These are phyloP conservation scores for Anthopleura sola DNA, from an alignment of 64 coral and sea anemone species.

Conservation along the genomic window DNA sequence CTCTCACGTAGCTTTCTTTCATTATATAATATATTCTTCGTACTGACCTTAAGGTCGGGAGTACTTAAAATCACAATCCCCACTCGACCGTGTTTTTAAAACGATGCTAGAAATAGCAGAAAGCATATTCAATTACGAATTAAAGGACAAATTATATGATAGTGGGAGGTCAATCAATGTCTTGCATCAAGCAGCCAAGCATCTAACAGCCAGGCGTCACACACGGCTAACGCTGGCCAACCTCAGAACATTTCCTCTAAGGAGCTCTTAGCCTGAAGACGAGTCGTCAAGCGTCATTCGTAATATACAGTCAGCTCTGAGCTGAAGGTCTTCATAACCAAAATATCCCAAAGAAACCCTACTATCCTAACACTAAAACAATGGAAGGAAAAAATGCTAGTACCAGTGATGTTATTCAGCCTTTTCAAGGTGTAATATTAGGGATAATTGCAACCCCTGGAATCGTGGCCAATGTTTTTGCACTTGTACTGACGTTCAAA, in stretches of 20 bases:
- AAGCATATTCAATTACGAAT: conserved; percentile 11
- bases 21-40: too few relatives aligned
- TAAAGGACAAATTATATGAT: not conserved
- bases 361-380: not conserved
- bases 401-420: conserved; percentile 25
- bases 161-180: conserved; percentile 21
- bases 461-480: conserved; percentile 54
- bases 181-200: not conserved
- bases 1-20: not conserved
- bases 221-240: not conserved
- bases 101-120: not conserved
- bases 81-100: not conserved
- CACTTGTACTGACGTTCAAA: conserved; percentile 43
- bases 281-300: not conserved
- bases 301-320: not conserved
- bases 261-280: not conserved
- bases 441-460: conserved; percentile 51
- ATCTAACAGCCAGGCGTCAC: conserved; percentile 15
- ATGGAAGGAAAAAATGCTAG: not conserved
- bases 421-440: conserved; percentile 50
- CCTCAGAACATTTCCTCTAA: not conserved
- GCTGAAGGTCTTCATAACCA: not conserved
- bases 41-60: not conserved
- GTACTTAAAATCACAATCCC: not conserved
- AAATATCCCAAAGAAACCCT: not conserved